phyloP scores from a whole-genome alignment of 1,140 invertebrate species.

The Drosophila suzukii region DNA sequence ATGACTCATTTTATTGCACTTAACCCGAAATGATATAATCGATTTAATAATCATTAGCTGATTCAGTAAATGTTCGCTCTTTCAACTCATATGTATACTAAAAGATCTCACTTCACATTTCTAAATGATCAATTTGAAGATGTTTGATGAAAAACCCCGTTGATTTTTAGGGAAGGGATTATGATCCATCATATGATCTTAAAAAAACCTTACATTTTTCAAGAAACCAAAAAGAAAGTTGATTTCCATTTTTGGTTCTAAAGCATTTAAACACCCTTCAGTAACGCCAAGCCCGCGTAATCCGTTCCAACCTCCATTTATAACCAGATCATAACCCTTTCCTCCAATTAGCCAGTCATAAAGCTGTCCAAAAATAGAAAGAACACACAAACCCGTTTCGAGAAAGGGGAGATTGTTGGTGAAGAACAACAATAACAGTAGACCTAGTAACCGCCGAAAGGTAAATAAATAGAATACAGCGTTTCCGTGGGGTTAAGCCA shows the following conservation, averaged over 20 bases:
- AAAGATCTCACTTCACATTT: background rate
- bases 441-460: slow-evolving; percentile 35
- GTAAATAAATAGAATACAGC: slow-evolving; percentile 68
- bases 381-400: slow-evolving; percentile 7
- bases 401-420: background rate
- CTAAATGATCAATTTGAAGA: no score
- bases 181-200: no score
- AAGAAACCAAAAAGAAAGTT: no score
- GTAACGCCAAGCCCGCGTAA: background rate
- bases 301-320: slow-evolving; percentile 5
- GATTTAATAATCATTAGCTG: background rate
- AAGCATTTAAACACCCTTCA: no score
- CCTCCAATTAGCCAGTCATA: slow-evolving; percentile 58
- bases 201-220: no score
- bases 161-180: no score
- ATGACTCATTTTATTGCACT: slow-evolving; percentile 11
- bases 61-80: background rate
- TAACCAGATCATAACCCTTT: slow-evolving; percentile 9
- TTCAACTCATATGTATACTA: no score
- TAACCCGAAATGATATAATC: slow-evolving; percentile 1
- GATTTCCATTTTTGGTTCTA: no score
- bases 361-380: slow-evolving; percentile 64
- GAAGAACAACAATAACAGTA: slow-evolving; percentile 38
- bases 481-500: slow-evolving; percentile 54
- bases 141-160: no score